Percentiles rank a stretch among this genome's conserved stretches.
These are phyloP conservation scores for Rhinopomastus cyanomelas DNA, from an alignment of 2,113 vertebrate species.

Conservation along the genomic window DNA sequence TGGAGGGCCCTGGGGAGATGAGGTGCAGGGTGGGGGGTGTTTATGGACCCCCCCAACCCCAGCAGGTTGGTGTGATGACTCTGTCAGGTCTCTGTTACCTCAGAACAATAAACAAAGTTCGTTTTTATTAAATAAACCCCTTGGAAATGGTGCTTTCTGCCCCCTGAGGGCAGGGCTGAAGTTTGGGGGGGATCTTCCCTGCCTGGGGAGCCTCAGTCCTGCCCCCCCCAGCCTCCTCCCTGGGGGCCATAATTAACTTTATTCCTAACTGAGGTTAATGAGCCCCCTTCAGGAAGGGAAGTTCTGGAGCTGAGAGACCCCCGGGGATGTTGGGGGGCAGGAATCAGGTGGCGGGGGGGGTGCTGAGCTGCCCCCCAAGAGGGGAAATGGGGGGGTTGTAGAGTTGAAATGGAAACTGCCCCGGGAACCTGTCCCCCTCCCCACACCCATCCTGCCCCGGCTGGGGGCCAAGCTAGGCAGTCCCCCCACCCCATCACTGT, in stretches of 20 bases:
- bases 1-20: background rate
- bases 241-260: background rate
- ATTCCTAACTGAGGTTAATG: background rate
- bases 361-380: background rate
- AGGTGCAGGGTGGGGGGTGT: background rate
- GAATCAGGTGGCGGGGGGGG: accelerated
- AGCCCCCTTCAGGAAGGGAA: background rate
- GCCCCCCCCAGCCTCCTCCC: background rate
- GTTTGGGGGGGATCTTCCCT: background rate
- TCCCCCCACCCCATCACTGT: background rate
- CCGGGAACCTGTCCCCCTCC: background rate
- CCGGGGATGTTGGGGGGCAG: background rate
- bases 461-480: background rate
- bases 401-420: background rate
- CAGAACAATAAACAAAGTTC: background rate
- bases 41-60: accelerated
- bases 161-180: background rate
- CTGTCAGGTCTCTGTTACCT: background rate
- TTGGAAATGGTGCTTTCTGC: background rate
- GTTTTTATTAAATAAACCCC: too few relatives aligned
- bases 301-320: too few relatives aligned
- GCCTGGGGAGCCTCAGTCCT: background rate
- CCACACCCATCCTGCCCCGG: constrained; percentile 25
- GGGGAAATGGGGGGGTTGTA: background rate
- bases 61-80: background rate